A percentile compares a stretch with the other conserved stretches of the same genome.
phyloP scores from a whole-genome alignment of 1,140 invertebrate genomes.

The Arctopsyche grandis region DNA sequence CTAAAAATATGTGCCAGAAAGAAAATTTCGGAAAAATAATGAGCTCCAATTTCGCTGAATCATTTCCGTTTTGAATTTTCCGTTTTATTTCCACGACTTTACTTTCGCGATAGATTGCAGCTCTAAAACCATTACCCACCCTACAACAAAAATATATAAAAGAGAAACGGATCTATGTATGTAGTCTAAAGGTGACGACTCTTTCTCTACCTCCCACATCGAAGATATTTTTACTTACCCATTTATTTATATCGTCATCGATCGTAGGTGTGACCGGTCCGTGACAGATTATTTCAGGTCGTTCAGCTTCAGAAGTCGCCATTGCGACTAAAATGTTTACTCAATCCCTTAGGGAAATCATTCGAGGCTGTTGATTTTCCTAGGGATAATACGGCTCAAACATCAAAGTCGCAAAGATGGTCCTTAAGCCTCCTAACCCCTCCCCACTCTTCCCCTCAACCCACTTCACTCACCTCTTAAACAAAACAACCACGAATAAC shows the following conservation, averaged over 20 bases:
- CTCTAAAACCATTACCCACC: conserved; percentile 8
- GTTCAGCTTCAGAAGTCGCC: background rate
- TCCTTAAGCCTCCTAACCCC: background rate
- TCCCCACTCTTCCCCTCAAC: background rate
- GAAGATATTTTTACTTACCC: background rate
- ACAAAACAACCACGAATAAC: conserved; percentile 9
- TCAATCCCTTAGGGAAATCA: conserved; percentile 39
- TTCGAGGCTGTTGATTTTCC: conserved; percentile 44
- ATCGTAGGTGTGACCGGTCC: background rate
- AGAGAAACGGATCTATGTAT: background rate
- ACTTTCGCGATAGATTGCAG: background rate
- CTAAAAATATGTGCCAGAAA: too few species aligned
- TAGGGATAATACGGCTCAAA: conserved; percentile 40
- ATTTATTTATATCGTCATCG: background rate
- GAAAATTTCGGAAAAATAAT: too few species aligned
- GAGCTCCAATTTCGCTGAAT: background rate
- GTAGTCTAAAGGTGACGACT: background rate
- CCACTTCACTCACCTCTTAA: conserved; percentile 15
- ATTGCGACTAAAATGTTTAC: conserved; percentile 20
- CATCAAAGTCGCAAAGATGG: conserved; percentile 39
- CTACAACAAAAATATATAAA: conserved; percentile 16
- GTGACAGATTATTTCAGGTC: conserved; percentile 21
- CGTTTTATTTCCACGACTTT: conserved; percentile 1
- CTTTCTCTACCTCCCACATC: background rate
- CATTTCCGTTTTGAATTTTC: background rate